Conservation (phyloP, 2,113 vertebrate species). For the Microcebus lehilahytsara region DNA sequence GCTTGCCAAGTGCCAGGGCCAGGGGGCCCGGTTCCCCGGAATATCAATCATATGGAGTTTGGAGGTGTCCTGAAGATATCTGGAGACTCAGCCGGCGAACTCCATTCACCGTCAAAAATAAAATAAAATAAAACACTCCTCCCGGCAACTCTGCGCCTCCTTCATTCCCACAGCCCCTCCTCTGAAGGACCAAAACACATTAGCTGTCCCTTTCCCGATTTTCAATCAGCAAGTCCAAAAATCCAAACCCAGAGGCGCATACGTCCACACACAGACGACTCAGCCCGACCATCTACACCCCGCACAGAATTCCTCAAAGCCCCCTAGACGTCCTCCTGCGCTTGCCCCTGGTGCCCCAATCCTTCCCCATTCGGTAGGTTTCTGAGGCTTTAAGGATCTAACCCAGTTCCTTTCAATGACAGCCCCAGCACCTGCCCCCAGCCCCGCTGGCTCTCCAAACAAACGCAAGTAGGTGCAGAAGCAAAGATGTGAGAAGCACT, state of each 20-base stretch:
- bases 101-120: background rate
- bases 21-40: background rate
- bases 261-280: background rate
- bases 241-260: background rate
- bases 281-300: background rate
- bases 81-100: background rate
- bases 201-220: background rate
- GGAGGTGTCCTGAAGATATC: conserved; percentile 37
- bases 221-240: background rate
- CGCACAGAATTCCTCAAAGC: background rate
- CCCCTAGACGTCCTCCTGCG: background rate
- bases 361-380: background rate
- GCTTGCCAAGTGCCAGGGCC: conserved; percentile 51
- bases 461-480: conserved; percentile 37
- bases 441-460: background rate
- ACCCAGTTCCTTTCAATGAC: background rate
- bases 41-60: conserved; percentile 67
- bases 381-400: background rate
- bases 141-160: background rate
- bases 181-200: background rate
- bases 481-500: background rate
- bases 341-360: background rate
- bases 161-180: background rate
- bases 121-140: background rate
- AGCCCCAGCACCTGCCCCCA: background rate